These are phyloP conservation scores for Tenthredo livida DNA, from an alignment of 2,888 invertebrate species.

Conservation along the genomic window DNA sequence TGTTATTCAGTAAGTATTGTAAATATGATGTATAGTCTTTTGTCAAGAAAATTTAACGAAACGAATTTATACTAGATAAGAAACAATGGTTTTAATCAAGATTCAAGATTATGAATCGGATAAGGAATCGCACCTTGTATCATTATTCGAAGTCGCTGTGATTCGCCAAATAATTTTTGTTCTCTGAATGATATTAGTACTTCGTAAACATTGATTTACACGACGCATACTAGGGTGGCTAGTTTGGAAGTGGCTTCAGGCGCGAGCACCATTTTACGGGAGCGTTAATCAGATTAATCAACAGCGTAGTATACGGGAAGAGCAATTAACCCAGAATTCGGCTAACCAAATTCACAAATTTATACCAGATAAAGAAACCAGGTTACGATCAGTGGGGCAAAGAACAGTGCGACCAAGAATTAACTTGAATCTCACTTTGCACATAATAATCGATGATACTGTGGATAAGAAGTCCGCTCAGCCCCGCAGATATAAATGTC, in stretches of 20 bases:
- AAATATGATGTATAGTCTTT: neutral
- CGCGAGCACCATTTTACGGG: conserved; percentile 6
- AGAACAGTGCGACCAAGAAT: neutral
- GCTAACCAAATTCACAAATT: conserved; percentile 22
- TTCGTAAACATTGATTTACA: conserved; percentile 24
- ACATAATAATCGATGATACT: neutral
- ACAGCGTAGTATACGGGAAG: conserved; percentile 21
- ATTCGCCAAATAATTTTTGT: neutral
- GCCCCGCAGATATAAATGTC: neutral
- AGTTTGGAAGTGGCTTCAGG: neutral
- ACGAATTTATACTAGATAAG: neutral
- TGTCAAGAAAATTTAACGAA: conserved; percentile 26
- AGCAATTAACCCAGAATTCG: conserved; percentile 45
- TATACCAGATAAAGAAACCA: conserved; percentile 7
- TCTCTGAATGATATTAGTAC: neutral
- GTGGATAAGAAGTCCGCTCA: neutral
- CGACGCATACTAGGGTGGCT: neutral
- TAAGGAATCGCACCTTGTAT: neutral
- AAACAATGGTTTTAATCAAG: neutral
- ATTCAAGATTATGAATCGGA: neutral
- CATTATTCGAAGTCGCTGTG: neutral
- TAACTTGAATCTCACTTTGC: neutral
- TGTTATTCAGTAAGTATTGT: neutral
- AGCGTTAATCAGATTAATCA: conserved; percentile 44
- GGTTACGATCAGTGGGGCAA: conserved; percentile 11